Evolutionary conservation across 2,888 invertebrate species (phyloP), one percentile per base, ranked within the genome.

Genomic region (Nemurella pictetii): DNA sequence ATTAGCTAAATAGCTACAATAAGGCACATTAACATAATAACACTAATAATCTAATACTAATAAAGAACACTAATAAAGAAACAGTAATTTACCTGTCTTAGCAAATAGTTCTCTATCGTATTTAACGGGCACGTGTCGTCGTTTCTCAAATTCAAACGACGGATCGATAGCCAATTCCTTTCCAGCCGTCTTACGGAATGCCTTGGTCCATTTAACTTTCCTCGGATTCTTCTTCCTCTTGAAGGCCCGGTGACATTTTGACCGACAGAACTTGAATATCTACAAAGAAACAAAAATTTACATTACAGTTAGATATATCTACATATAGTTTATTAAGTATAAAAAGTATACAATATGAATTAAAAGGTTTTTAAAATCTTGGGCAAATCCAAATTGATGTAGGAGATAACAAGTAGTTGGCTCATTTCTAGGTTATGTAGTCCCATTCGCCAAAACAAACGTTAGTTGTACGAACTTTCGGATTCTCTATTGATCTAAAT

Each of bases 141-240:
- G 94, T 90, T 97, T 98, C 90, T 99, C 99, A 90, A 99, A 98
- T 90, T 99, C 98, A 89, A 99, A 98, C 29, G 97, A 94, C 12
- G 98, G 97, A 91, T 99, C 99, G 85, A 98, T 95, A 4, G 97
- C 94, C 90, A 99, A 92, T 90, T 99, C 99, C 90, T 99, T 99
- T 87, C 98, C 98, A 78, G 95, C 95, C 12, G 97, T 95, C 91
- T 99, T 99, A 86, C 99, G 94, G 92, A 95, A 98, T 0, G 98
- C 98, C 93, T 99, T 99, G 5, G 99, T 99, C 99, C 99, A 99
- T 92, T 95, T 95, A 0, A 97, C 96, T 92, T 98, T 99, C 90
- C 99, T 96, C 87, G 99, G 99, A 90, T 99, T 99, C 93, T 98
- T 97, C 95, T 99, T 99, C 94, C 97, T 98, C 92, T 99, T 99